Conservation (phyloP, 1,140 invertebrate species). For the Venturia canescens region DNA sequence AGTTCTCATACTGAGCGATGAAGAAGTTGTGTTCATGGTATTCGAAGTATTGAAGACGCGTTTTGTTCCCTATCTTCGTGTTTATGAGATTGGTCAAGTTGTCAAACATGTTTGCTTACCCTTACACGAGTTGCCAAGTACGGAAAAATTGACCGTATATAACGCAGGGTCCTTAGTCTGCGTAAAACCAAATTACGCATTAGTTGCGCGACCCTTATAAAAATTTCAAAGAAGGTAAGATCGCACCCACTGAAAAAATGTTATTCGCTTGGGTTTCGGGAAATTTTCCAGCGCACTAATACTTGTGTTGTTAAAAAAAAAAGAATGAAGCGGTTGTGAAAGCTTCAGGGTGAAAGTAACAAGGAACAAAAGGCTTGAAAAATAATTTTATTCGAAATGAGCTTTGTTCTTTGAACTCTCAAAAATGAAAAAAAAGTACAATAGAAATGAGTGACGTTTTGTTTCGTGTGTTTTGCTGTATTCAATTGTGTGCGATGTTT, state of each 20-base stretch:
- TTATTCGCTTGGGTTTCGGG: background rate
- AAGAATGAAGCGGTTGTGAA: background rate
- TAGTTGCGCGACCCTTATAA: slow-evolving; percentile 3
- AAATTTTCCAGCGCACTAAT: background rate
- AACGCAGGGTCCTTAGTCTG: slow-evolving; percentile 20
- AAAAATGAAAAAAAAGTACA: too few relatives aligned
- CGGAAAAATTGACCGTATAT: slow-evolving; percentile 39
- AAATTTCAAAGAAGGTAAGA: slow-evolving; percentile 6
- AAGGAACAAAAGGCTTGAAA: background rate
- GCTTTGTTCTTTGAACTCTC: background rate
- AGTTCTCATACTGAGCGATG: slow-evolving; percentile 40
- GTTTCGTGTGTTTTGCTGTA: too few relatives aligned
- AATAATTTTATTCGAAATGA: background rate
- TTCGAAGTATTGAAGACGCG: slow-evolving; percentile 47
- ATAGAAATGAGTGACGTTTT: too few relatives aligned
- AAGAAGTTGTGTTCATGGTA: slow-evolving; percentile 39
- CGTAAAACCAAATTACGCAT: slow-evolving; percentile 45
- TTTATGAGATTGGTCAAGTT: slow-evolving; percentile 45
- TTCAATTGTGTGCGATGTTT: too few relatives aligned
- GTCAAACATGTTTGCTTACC: slow-evolving; percentile 20
- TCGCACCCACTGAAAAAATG: background rate
- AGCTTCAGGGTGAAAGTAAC: background rate
- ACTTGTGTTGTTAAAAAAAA: background rate
- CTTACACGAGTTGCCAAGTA: slow-evolving; percentile 28
- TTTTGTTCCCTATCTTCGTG: slow-evolving; percentile 45